Percentiles rank a stretch among this genome's conserved stretches.
These are phyloP conservation scores for Apocrypta bakeri DNA, from an alignment of 1,140 invertebrate species.

Conservation along the genomic window DNA sequence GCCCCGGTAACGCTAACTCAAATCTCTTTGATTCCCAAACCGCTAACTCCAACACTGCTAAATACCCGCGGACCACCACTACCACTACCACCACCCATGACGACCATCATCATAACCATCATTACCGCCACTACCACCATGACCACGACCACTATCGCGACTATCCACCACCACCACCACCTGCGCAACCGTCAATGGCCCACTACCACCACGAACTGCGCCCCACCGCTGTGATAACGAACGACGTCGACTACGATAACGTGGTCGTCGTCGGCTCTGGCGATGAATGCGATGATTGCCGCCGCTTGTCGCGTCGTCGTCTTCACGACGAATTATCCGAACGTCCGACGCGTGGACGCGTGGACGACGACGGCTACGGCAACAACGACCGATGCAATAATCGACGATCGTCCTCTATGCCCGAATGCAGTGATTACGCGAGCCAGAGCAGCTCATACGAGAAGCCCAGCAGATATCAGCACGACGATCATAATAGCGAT, in stretches of 20 bases:
- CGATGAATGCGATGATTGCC: slow-evolving; percentile 8
- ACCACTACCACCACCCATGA: slow-evolving; percentile 34
- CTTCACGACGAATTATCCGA: slow-evolving; percentile 3
- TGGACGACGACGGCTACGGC: slow-evolving; percentile 58
- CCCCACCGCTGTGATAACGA: slow-evolving; percentile 45
- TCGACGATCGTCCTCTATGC: slow-evolving; percentile 71
- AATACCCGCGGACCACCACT: slow-evolving; percentile 65
- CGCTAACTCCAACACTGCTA: slow-evolving; percentile 74
- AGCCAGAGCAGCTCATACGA: slow-evolving; percentile 71
- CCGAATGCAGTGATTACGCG: slow-evolving; percentile 71
- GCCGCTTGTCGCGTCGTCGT: slow-evolving; percentile 31
- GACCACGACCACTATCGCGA: slow-evolving; percentile 52
- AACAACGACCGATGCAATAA: slow-evolving; percentile 61
- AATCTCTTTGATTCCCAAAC: slow-evolving; percentile 75
- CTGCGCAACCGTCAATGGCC: slow-evolving; percentile 50
- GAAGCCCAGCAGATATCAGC: slow-evolving; percentile 65
- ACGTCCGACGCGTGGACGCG: slow-evolving; percentile 27
- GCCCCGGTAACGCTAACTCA: slow-evolving; percentile 75
- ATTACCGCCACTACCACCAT: slow-evolving; percentile 57
- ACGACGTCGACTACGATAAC: slow-evolving; percentile 26
- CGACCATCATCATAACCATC: slow-evolving; percentile 32
- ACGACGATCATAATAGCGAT: slow-evolving; percentile 49
- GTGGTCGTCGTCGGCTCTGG: slow-evolving; percentile 9
- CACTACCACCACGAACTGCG: slow-evolving; percentile 52
- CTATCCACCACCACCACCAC: slow-evolving; percentile 16